Evolutionary conservation across 2,113 vertebrate genomes (phyloP).

Genomic region (Eublepharis macularius): DNA sequence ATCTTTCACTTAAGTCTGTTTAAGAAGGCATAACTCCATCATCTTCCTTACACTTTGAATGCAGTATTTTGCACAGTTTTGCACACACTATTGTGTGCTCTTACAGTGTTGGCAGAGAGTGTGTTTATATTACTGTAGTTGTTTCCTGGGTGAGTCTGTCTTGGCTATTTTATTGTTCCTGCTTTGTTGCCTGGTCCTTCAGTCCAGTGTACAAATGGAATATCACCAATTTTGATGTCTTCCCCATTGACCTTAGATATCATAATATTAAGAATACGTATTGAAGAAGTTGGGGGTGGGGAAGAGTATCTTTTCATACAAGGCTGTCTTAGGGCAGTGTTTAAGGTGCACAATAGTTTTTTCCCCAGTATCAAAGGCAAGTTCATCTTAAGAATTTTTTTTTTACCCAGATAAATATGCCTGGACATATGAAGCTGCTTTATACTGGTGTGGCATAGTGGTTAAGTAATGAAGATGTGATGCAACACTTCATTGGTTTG

Average conservation of each 20-base stretch:
- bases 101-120: not conserved
- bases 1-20: not conserved
- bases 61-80: not conserved
- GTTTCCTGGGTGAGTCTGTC: not conserved
- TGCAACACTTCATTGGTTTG: too few relatives aligned
- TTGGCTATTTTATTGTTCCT: not conserved
- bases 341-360: slow-evolving; percentile 67
- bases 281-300: not conserved
- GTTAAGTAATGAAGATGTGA: too few relatives aligned
- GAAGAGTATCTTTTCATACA: not conserved
- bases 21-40: not conserved
- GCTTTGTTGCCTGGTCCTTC: not conserved
- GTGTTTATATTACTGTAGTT: not conserved
- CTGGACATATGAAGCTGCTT: not conserved
- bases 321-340: not conserved
- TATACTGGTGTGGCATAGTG: too few relatives aligned
- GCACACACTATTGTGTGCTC: not conserved
- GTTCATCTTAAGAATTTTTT: slow-evolving; percentile 70
- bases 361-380: slow-evolving; percentile 58
- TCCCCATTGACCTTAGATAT: not conserved
- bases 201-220: too few relatives aligned
- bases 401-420: slow-evolving; percentile 63
- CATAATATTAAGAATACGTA: not conserved
- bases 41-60: not conserved
- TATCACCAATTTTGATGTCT: not conserved